Percentiles rank a stretch among this genome's conserved stretches.
Conservation (phyloP, 2,888 invertebrate genomes). For the Salticus scenicus region DNA sequence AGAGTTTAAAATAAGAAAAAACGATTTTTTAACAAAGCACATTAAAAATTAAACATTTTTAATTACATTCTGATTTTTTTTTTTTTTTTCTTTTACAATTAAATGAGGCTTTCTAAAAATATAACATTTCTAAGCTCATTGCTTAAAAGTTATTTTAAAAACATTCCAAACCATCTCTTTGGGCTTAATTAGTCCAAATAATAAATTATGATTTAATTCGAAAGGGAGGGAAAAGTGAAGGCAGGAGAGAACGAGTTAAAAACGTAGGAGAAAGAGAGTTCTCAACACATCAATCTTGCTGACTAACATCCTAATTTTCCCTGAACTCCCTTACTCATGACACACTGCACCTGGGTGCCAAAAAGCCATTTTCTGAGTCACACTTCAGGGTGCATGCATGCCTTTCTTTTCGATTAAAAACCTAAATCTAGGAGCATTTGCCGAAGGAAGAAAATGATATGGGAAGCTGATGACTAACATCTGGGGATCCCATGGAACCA, state of each 20-base stretch:
- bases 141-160: too few species aligned
- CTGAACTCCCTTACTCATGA: constrained; percentile 17
- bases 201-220: too few species aligned
- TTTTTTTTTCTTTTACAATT: too few species aligned
- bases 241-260: background rate
- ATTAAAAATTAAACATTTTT: too few species aligned
- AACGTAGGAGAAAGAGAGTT: constrained; percentile 15
- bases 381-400: constrained; percentile 7
- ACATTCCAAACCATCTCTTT: too few species aligned
- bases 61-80: too few species aligned
- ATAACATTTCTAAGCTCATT: too few species aligned
- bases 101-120: too few species aligned
- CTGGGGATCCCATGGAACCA: background rate
- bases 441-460: background rate
- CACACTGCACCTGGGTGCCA: constrained; percentile 68
- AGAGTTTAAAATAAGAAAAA: too few species aligned
- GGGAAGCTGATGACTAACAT: background rate
- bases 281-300: constrained; percentile 60
- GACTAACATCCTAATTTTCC: constrained; percentile 50
- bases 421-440: background rate
- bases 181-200: too few species aligned
- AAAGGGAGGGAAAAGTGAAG: too few species aligned
- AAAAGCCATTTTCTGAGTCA: constrained; percentile 63
- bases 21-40: too few species aligned
- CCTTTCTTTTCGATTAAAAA: constrained; percentile 11